A percentile compares a stretch with the other conserved stretches of the same genome.
These are phyloP conservation scores for Sycophila sp. DNA, from an alignment of 1,140 invertebrate species.

Conservation along the genomic window DNA sequence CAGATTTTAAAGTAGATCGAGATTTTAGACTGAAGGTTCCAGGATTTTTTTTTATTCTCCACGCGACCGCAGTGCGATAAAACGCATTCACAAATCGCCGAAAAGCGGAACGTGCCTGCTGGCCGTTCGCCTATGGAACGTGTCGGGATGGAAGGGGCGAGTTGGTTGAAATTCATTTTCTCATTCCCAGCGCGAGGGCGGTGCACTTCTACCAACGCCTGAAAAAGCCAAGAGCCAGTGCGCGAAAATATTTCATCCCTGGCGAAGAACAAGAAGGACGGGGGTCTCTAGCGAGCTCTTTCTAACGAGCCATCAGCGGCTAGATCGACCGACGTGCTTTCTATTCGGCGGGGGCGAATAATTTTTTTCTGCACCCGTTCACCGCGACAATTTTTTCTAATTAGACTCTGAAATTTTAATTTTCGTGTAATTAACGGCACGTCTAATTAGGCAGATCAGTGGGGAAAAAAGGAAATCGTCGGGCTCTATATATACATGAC, in stretches of 20 bases:
- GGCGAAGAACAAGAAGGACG: too few species aligned
- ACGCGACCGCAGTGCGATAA: too few species aligned
- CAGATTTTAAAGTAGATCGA: too few species aligned
- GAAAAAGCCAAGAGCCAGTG: neutral
- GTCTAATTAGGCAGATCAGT: neutral
- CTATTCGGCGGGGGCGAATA: neutral
- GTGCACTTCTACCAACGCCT: constrained; percentile 15
- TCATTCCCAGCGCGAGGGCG: neutral
- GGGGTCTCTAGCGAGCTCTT: too few species aligned
- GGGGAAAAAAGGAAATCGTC: neutral
- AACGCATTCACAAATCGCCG: too few species aligned
- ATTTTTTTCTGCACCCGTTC: neutral
- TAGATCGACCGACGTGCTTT: neutral
- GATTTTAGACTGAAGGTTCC: too few species aligned
- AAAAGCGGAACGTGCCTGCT: too few species aligned
- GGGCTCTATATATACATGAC: too few species aligned
- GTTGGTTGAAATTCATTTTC: neutral
- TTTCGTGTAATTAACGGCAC: neutral
- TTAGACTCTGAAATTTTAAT: constrained; percentile 15
- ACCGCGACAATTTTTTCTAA: constrained; percentile 2
- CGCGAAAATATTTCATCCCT: neutral
- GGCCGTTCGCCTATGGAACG: too few species aligned
- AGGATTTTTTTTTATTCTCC: too few species aligned
- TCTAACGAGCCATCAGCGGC: neutral
- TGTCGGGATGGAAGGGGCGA: too few species aligned